Percentiles rank a stretch among this genome's conserved stretches.
Conservation (phyloP, 2,113 vertebrate genomes). For the Zootoca vivipara region DNA sequence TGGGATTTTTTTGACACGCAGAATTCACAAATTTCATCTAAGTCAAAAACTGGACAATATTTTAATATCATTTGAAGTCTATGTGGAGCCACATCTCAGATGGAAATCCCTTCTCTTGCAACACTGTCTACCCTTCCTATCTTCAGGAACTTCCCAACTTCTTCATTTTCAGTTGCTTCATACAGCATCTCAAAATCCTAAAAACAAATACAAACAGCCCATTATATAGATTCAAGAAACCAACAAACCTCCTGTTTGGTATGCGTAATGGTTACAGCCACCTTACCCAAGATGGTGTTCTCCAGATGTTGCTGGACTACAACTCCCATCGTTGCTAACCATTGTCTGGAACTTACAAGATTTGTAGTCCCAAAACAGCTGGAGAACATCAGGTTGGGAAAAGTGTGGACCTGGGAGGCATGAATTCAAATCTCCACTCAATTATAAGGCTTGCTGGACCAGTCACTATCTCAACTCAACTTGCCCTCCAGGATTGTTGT, state of each 20-base stretch:
- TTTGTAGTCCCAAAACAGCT: no score
- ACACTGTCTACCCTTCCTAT: not conserved
- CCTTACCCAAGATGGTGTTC: no score
- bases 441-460: not conserved
- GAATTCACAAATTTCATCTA: not conserved
- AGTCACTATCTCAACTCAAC: not conserved
- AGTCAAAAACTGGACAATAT: rapidly evolving
- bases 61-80: no score
- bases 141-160: conserved; percentile 41
- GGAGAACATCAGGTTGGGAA: no score
- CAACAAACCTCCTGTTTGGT: not conserved
- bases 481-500: not conserved
- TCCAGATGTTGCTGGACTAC: no score
- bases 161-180: conserved; percentile 15
- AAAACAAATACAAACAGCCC: not conserved
- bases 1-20: not conserved
- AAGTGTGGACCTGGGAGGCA: not conserved
- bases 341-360: no score
- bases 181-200: conserved; percentile 44
- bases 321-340: no score
- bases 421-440: not conserved
- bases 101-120: not conserved
- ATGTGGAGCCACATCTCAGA: rapidly evolving
- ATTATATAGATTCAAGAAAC: not conserved
- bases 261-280: not conserved